These are phyloP conservation scores for Lepus oiostolus DNA, from an alignment of 2,797 vertebrate species.

Conservation along the genomic window DNA sequence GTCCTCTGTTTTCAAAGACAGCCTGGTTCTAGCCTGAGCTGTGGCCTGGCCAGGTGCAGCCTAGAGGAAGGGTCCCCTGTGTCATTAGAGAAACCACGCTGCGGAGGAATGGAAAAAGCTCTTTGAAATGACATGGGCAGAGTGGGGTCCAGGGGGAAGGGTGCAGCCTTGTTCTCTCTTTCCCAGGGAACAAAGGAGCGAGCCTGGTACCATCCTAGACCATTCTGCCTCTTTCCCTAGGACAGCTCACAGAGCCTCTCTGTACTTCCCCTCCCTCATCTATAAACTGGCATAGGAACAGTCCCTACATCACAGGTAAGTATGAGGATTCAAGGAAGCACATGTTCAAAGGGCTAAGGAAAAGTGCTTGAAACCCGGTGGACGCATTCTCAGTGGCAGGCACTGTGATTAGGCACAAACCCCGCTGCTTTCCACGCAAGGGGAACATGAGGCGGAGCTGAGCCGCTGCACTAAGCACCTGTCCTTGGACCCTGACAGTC, in stretches of 20 bases:
- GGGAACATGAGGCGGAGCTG: neutral
- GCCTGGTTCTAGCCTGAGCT: neutral
- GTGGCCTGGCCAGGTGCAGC: neutral
- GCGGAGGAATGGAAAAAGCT: neutral
- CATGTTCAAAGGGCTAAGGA: neutral
- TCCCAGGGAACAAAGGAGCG: neutral
- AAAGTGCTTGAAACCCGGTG: neutral
- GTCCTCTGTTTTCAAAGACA: constrained; percentile 26
- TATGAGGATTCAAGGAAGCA: neutral
- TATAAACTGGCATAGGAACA: neutral
- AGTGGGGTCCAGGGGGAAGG: neutral
- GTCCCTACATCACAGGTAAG: neutral
- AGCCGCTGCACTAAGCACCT: accelerated
- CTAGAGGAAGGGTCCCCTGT: neutral
- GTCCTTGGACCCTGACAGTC: neutral
- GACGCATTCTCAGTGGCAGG: neutral
- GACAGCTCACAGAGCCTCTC: neutral
- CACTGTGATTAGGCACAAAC: too few relatives aligned
- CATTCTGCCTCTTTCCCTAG: neutral
- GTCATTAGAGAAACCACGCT: neutral
- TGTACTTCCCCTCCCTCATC: neutral
- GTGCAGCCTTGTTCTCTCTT: neutral
- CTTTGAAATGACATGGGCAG: neutral
- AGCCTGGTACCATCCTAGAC: neutral
- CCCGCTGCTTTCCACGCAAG: neutral